A percentile compares a stretch with the other conserved stretches of the same genome.
phyloP scores from a whole-genome alignment of 1,140 invertebrate species.

The Orchesella cincta region DNA sequence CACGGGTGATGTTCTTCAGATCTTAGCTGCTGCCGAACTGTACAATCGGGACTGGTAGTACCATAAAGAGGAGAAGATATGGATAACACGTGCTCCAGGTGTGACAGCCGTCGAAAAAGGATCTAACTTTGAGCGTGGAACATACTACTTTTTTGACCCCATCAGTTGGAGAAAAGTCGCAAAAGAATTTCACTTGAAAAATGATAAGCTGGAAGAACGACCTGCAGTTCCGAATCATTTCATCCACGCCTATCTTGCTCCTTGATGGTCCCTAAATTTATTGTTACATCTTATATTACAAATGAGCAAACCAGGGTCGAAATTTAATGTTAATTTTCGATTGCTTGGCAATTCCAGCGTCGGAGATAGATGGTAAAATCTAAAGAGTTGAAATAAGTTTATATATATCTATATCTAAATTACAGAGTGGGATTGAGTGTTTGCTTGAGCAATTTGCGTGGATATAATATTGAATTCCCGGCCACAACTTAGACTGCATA shows the following conservation, averaged over 20 bases:
- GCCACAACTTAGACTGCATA: too few species aligned
- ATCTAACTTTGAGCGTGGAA: slow-evolving; percentile 91
- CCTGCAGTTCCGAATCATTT: slow-evolving; percentile 60
- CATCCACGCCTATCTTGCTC: slow-evolving; percentile 37
- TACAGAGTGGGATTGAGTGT: too few species aligned
- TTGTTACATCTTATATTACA: too few species aligned
- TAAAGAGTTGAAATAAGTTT: too few species aligned
- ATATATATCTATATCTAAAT: too few species aligned
- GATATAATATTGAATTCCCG: too few species aligned
- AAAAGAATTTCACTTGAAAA: slow-evolving; percentile 96
- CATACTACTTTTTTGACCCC: slow-evolving; percentile 98
- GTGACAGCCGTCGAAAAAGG: slow-evolving; percentile 91
- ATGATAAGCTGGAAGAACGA: slow-evolving; percentile 92
- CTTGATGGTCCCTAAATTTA: too few species aligned
- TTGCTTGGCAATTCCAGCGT: too few species aligned
- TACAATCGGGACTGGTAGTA: slow-evolving; percentile 98
- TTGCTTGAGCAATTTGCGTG: too few species aligned
- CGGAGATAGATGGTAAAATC: too few species aligned
- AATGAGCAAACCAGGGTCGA: too few species aligned
- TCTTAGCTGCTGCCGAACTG: slow-evolving; percentile 62
- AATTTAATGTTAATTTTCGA: too few species aligned
- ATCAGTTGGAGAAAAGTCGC: slow-evolving; percentile 93
- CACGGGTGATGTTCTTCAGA: slow-evolving; percentile 94
- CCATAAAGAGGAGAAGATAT: slow-evolving; percentile 97
- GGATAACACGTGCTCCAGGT: slow-evolving; percentile 96